Conservation (phyloP, 2,797 vertebrate species). For the Argya squamiceps region DNA sequence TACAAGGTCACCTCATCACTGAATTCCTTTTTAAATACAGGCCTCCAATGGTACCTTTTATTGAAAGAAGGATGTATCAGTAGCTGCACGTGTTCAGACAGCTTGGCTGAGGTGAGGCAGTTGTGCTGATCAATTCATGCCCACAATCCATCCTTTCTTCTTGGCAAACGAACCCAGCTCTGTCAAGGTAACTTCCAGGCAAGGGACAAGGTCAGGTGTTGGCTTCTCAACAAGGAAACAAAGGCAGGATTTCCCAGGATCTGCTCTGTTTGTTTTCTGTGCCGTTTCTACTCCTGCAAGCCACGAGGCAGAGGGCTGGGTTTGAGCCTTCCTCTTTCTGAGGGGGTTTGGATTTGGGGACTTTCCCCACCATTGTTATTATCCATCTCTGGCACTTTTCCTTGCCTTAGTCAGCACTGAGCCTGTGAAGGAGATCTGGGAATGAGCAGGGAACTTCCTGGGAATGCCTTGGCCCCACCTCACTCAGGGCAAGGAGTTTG, state of each 20-base stretch:
- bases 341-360: background rate
- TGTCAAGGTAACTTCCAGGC: background rate
- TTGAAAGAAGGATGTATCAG: background rate
- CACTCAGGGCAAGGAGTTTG: background rate
- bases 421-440: rapidly evolving
- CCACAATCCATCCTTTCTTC: background rate
- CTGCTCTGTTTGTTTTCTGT: background rate
- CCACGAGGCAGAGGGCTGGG: background rate
- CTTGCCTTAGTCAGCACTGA: background rate
- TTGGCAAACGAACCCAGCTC: background rate
- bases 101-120: background rate
- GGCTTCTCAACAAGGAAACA: background rate
- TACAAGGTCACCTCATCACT: background rate
- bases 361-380: rapidly evolving
- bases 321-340: background rate
- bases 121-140: background rate
- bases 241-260: background rate
- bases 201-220: background rate
- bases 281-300: background rate
- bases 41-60: background rate
- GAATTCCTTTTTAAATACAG: background rate
- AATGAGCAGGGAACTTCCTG: background rate
- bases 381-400: background rate
- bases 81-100: background rate
- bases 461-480: background rate